phyloP scores from a whole-genome alignment of 2,888 invertebrate species.

The Microctonus aethiopoides region DNA sequence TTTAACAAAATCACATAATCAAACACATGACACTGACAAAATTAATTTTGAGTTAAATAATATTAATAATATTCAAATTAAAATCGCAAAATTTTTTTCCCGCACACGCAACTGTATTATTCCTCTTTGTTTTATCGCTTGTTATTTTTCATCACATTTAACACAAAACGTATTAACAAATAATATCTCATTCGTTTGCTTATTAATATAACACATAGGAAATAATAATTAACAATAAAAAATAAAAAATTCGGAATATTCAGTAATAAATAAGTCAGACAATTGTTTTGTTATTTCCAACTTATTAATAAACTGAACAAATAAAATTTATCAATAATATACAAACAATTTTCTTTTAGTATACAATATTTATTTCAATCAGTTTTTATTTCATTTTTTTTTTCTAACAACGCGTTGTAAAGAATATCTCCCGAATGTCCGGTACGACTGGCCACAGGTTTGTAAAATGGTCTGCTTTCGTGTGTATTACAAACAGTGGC shows the following conservation, averaged over 20 bases:
- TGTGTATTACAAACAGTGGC: slow-evolving; percentile 33
- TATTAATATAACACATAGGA: too few species aligned
- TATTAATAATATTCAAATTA: neutral
- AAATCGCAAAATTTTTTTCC: neutral
- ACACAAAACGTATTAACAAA: too few species aligned
- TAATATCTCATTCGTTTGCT: too few species aligned
- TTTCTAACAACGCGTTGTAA: neutral
- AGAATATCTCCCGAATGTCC: slow-evolving; percentile 20
- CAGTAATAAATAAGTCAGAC: too few species aligned
- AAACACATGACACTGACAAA: neutral
- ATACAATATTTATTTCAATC: neutral
- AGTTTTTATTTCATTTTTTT: neutral
- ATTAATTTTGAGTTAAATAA: neutral
- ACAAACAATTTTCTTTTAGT: neutral
- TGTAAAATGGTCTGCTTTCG: slow-evolving; percentile 34
- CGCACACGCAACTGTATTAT: neutral
- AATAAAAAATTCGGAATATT: too few species aligned
- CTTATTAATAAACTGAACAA: too few species aligned
- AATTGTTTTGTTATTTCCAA: too few species aligned
- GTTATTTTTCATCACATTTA: too few species aligned
- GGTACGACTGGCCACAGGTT: slow-evolving; percentile 23
- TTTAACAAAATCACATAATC: neutral
- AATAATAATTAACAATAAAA: too few species aligned
- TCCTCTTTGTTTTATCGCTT: neutral
- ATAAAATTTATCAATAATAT: too few species aligned